Conservation (phyloP, 2,888 invertebrate genomes). For the Barypeithes pellucidus region DNA sequence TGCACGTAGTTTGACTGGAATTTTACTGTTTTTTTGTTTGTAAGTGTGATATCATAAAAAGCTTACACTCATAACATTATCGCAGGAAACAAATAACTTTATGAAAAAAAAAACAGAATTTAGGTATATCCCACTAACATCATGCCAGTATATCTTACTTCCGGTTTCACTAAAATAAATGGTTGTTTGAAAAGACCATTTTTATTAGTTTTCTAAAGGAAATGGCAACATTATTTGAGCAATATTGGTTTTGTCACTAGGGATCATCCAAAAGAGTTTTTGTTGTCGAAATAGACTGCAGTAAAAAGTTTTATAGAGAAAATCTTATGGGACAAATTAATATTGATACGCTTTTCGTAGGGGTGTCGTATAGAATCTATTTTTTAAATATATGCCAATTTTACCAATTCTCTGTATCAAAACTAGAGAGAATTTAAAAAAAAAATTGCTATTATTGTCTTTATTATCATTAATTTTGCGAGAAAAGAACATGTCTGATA, state of each 20-base stretch:
- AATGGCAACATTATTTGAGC: conserved; percentile 28
- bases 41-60: too few relatives aligned
- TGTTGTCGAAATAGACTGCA: conserved; percentile 16
- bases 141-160: conserved; percentile 9
- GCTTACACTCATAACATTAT: too few relatives aligned
- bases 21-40: too few relatives aligned
- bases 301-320: background rate
- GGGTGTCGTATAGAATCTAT: too few relatives aligned
- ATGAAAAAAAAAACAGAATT: too few relatives aligned
- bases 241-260: conserved; percentile 29
- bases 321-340: conserved; percentile 1
- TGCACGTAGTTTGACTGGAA: too few relatives aligned
- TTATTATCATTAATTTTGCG: background rate
- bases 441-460: too few relatives aligned
- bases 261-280: conserved; percentile 11
- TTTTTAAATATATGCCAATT: too few relatives aligned
- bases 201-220: conserved; percentile 36
- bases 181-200: conserved; percentile 38
- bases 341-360: too few relatives aligned
- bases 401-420: too few relatives aligned
- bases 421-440: too few relatives aligned
- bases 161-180: conserved; percentile 32
- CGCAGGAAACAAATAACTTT: too few relatives aligned
- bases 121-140: conserved; percentile 25
- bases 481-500: background rate